Evolutionary conservation across 2,888 invertebrate genomes (phyloP), one percentile per base, ranked within the genome.

Genomic region (Pristionchus mayeri): DNA sequence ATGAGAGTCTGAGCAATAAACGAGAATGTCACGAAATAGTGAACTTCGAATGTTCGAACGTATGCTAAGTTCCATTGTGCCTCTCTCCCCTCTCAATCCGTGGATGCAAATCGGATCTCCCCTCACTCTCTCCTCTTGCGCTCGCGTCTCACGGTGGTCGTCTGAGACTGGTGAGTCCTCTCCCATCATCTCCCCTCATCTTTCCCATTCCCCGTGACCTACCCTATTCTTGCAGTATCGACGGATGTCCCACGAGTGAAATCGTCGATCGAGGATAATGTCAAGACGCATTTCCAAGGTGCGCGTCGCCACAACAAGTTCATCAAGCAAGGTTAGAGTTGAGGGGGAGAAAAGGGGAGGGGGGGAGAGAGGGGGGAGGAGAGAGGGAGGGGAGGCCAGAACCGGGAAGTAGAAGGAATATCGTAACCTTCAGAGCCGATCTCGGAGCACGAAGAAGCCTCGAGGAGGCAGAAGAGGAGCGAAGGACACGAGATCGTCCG

Each of bases 91-190:
- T 54, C n/a, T 1, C 24, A n/a, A 0, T 3, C 44, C 44, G 3
- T 71, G n/a, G n/a, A n/a, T n/a, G n/a, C n/a, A n/a, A n/a, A n/a
- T n/a, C n/a, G n/a, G n/a, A n/a, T 44, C 71, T 71, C 71, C 3
- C 34, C 67, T 67, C 71, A 71, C 40, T 71, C 44, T 4, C 44
- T 71, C 40, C 7, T 24, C 13, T 71, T 24, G 9, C 24, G n/a
- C 71, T 4, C 40, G 71, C 40, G 24, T 44, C 71, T n/a, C 37
- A 71, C 40, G 71, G 71, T 71, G 71, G 71, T 71, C 71, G 71
- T 24, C 63, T 34, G 63, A 63, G 16, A 44, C 34, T 30, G 40
- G n/a, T 44, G 44, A 16, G 24, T 24, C 1, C 7, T 71, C 30
- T 6, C 37, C 4, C 67, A n/a, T n/a, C 40, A 4, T 44, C 44